phyloP scores from a whole-genome alignment of 2,113 vertebrate genomes.

The Scalopus aquaticus region DNA sequence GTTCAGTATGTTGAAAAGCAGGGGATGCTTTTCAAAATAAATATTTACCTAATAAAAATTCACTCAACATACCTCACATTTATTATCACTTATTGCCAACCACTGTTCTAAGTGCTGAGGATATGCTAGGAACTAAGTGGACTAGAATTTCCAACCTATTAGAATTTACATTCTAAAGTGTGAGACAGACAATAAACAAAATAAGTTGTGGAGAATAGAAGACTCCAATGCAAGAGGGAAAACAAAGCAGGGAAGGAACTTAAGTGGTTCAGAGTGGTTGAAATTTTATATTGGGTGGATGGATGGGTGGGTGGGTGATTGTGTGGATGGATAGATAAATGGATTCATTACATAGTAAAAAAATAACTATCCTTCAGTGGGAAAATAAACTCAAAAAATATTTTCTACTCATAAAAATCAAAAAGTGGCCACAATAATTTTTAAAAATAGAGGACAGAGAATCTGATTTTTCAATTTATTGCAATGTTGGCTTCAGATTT shows the following conservation, averaged over 20 bases:
- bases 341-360: neutral
- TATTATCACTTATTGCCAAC: neutral
- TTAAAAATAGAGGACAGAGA: neutral
- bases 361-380: neutral
- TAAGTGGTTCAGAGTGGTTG: neutral
- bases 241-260: neutral
- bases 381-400: neutral
- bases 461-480: neutral
- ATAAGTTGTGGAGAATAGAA: neutral
- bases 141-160: neutral
- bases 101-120: neutral
- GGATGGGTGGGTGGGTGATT: neutral
- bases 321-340: neutral
- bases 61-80: neutral
- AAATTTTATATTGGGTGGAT: neutral
- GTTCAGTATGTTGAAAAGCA: neutral
- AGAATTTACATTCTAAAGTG: constrained; percentile 22
- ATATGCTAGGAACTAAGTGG: neutral
- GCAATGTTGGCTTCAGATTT: neutral
- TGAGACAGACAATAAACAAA: neutral
- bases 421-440: neutral
- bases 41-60: constrained; percentile 40
- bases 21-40: neutral
- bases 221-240: neutral
- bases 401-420: neutral